A percentile compares a stretch with the other conserved stretches of the same genome.
phyloP scores from a whole-genome alignment of 1,140 invertebrate genomes.

The Neodiprion virginianus region DNA sequence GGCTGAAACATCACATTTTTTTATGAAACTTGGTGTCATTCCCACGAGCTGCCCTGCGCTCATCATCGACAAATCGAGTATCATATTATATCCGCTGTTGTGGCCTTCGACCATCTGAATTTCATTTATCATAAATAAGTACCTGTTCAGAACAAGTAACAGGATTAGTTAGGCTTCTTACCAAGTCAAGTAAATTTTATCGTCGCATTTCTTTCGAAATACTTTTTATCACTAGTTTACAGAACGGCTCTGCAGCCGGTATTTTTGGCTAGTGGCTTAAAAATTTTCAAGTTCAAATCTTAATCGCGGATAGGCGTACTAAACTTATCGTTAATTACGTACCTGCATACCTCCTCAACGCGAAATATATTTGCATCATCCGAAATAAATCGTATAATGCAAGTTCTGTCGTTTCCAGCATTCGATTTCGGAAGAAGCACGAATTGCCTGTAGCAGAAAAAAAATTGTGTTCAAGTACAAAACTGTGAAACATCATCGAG shows the following conservation, averaged over 20 bases:
- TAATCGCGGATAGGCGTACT: too few species aligned
- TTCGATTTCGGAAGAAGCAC: constrained; percentile 47
- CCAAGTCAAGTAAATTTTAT: too few species aligned
- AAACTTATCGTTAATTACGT: constrained; percentile 9
- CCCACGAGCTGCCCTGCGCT: constrained; percentile 44
- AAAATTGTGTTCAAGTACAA: not conserved
- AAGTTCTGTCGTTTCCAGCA: constrained; percentile 47
- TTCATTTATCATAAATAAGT: constrained; percentile 44
- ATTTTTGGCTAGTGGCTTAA: too few species aligned
- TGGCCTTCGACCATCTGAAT: constrained; percentile 43
- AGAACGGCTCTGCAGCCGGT: too few species aligned
- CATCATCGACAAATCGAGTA: constrained; percentile 47
- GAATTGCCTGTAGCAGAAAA: constrained; percentile 36
- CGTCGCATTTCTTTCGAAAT: too few species aligned
- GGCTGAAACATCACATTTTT: constrained; percentile 47
- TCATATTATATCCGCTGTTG: constrained; percentile 47
- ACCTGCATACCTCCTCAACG: constrained; percentile 43
- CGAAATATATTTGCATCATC: constrained; percentile 37
- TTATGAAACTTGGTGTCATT: constrained; percentile 46
- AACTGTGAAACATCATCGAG: constrained; percentile 9
- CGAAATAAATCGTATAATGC: constrained; percentile 41
- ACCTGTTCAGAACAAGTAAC: constrained; percentile 23
- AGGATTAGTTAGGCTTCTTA: too few species aligned
- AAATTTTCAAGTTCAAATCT: too few species aligned
- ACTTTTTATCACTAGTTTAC: too few species aligned